Evolutionary conservation across 2,797 vertebrate species (phyloP).

Genomic region (Catostomus latipinnis): DNA sequence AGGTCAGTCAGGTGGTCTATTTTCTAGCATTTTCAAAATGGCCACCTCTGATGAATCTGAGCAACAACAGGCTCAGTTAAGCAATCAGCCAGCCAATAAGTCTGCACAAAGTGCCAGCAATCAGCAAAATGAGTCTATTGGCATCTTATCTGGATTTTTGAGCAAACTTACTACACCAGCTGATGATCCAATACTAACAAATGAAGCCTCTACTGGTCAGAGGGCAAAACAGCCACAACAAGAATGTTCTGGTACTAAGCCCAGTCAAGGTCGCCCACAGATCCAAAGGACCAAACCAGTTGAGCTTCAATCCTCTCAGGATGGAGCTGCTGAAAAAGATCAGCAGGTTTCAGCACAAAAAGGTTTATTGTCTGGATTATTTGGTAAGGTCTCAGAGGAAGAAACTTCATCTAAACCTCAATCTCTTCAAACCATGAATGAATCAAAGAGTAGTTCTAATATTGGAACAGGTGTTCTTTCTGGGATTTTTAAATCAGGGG

Average conservation of each 20-base stretch:
- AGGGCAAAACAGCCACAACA: constrained; percentile 63
- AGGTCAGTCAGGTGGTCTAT: constrained; percentile 74
- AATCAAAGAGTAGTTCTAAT: constrained; percentile 59
- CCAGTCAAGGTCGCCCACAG: constrained; percentile 69
- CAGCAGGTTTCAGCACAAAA: constrained; percentile 66
- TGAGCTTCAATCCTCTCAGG: constrained; percentile 67
- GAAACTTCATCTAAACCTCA: constrained; percentile 65
- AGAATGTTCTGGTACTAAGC: constrained; percentile 39
- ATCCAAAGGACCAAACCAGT: constrained; percentile 76
- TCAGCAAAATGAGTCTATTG: constrained; percentile 69
- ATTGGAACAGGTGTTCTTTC: constrained; percentile 67
- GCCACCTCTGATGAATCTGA: constrained; percentile 74
- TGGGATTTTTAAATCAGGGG: constrained; percentile 68
- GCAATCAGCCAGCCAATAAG: constrained; percentile 54
- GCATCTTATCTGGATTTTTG: constrained; percentile 75
- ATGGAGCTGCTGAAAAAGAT: constrained; percentile 71
- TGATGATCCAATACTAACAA: constrained; percentile 66
- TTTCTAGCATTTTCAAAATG: constrained; percentile 84
- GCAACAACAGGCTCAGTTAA: constrained; percentile 60
- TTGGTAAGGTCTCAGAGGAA: constrained; percentile 76
- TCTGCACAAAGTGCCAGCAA: constrained; percentile 53
- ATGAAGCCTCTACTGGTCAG: constrained; percentile 55
- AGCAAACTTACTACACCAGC: constrained; percentile 71
- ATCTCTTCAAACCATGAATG: constrained; percentile 58
- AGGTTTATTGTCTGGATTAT: constrained; percentile 83